A percentile compares a stretch with the other conserved stretches of the same genome.
These are phyloP conservation scores for Sturnira hondurensis DNA, from an alignment of 2,113 vertebrate genomes.

Conservation along the genomic window DNA sequence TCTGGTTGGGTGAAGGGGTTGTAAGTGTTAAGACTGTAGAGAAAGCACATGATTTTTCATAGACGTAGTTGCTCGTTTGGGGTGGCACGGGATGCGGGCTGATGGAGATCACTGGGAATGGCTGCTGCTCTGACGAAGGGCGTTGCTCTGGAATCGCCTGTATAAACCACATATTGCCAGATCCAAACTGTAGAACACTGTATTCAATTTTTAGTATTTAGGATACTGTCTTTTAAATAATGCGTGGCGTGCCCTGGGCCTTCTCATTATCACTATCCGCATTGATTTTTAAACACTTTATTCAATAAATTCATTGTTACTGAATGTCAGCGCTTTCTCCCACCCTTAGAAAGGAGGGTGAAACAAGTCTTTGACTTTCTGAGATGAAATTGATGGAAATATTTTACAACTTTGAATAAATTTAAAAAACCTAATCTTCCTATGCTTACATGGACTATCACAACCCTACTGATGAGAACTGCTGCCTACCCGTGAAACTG, in stretches of 20 bases:
- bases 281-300: slow-evolving; percentile 26
- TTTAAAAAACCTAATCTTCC: neutral
- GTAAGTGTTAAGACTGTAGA: neutral
- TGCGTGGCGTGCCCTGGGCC: neutral
- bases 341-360: neutral
- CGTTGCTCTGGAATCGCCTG: neutral
- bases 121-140: neutral
- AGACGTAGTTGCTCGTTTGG: neutral
- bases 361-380: neutral
- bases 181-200: neutral
- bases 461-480: neutral
- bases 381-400: neutral
- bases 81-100: neutral
- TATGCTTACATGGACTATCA: neutral
- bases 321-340: neutral
- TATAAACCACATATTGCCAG: neutral
- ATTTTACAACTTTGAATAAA: neutral
- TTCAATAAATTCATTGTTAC: slow-evolving; percentile 11
- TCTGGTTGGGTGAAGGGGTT: neutral
- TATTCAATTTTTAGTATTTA: neutral
- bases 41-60: neutral
- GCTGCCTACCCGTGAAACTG: slow-evolving; percentile 57
- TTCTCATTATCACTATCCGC: neutral
- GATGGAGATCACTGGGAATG: neutral
- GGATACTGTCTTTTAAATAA: neutral